Evolutionary conservation across 2,113 vertebrate species (phyloP).

Genomic region (Onychostruthus taczanowskii): DNA sequence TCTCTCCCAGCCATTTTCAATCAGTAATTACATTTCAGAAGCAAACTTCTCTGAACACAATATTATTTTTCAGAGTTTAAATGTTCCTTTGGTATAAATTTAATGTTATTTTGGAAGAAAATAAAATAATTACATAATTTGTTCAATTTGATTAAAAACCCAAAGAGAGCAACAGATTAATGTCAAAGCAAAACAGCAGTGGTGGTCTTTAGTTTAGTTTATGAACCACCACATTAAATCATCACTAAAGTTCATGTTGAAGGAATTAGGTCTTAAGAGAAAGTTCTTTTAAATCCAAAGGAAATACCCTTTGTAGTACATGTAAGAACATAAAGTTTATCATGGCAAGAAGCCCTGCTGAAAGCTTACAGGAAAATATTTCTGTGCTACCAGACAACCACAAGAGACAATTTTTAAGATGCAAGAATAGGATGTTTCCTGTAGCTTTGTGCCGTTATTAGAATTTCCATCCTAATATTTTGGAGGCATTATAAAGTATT

Average conservation of each 20-base stretch:
- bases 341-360: slow-evolving; percentile 20
- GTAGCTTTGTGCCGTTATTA: not conserved
- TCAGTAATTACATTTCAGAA: not conserved
- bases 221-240: not conserved
- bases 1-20: not conserved
- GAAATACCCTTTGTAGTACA: slow-evolving; percentile 36
- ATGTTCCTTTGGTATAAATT: not conserved
- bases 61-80: not conserved
- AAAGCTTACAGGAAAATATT: slow-evolving; percentile 29
- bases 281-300: slow-evolving; percentile 23
- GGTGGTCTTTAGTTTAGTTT: not conserved
- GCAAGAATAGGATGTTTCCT: slow-evolving; percentile 25
- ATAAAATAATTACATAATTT: not conserved
- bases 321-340: slow-evolving; percentile 7
- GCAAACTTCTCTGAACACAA: not conserved
- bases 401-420: slow-evolving; percentile 40
- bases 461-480: not conserved
- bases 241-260: not conserved
- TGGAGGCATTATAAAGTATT: not conserved
- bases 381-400: slow-evolving; percentile 51
- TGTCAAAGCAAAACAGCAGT: not conserved
- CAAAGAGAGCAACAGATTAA: not conserved
- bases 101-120: not conserved
- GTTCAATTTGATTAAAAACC: not conserved
- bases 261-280: not conserved